Percentiles rank a stretch among this genome's conserved stretches.
Evolutionary conservation across 1,140 invertebrate species (phyloP).

Genomic region (Oncopodura yosiiana): DNA sequence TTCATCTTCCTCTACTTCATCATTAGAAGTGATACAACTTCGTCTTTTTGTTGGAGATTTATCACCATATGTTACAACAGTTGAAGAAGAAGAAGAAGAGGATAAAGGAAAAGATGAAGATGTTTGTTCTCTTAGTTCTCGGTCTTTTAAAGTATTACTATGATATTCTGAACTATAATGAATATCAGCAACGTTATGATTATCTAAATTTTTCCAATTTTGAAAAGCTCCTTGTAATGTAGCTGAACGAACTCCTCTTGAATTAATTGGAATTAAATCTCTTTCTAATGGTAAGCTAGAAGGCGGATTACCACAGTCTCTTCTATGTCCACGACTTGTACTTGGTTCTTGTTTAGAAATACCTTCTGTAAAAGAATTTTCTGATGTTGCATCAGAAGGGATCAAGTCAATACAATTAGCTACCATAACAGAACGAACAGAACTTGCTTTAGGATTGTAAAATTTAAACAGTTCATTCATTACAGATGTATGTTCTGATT

Average conservation of each 20-base stretch:
- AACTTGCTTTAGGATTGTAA: slow-evolving; percentile 72
- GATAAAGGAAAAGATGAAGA: too few species aligned
- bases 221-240: slow-evolving; percentile 44
- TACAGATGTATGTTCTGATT: slow-evolving; percentile 70
- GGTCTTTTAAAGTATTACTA: slow-evolving; percentile 1
- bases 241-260: slow-evolving; percentile 22
- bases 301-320: slow-evolving; percentile 20
- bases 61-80: slow-evolving; percentile 31
- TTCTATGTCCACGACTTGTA: background rate
- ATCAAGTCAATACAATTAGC: slow-evolving; percentile 51
- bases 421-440: slow-evolving; percentile 63
- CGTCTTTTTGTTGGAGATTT: slow-evolving; percentile 40
- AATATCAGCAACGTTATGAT: slow-evolving; percentile 48
- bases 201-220: slow-evolving; percentile 46
- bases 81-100: background rate
- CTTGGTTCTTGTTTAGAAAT: slow-evolving; percentile 2
- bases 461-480: slow-evolving; percentile 67
- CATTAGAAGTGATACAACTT: background rate
- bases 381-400: background rate
- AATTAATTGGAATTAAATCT: slow-evolving; percentile 16
- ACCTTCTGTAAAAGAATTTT: too few species aligned
- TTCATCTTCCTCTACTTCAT: slow-evolving; percentile 2
- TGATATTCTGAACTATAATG: slow-evolving; percentile 50
- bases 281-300: slow-evolving; percentile 17
- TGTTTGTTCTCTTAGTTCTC: too few species aligned